These are phyloP conservation scores for Talpa occidentalis DNA, from an alignment of 2,113 vertebrate species.

Conservation along the genomic window DNA sequence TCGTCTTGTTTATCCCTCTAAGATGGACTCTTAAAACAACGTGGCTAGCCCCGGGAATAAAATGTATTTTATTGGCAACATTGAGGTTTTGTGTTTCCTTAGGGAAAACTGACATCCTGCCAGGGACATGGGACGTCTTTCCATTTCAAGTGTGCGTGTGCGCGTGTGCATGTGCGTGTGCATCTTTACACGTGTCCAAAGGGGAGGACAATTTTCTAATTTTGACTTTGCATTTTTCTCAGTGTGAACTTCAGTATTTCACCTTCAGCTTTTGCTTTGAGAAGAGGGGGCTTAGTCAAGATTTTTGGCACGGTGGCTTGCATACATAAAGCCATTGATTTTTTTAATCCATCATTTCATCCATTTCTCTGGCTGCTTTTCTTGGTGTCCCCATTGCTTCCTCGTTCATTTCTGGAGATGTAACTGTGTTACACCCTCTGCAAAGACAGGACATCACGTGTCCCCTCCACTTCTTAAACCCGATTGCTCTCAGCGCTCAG, in stretches of 20 bases:
- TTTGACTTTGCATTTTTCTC: neutral
- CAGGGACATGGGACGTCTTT: neutral
- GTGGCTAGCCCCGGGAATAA: neutral
- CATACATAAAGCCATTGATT: no score
- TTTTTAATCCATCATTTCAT: neutral
- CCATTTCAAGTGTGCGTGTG: neutral
- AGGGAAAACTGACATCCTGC: neutral
- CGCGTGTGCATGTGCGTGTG: no score
- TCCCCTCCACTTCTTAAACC: neutral
- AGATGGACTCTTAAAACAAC: neutral
- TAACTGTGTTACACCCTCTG: no score
- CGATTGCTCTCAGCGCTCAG: neutral
- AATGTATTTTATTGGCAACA: neutral
- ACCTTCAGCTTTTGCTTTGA: no score
- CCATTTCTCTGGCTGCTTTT: neutral
- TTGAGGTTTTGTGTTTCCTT: neutral
- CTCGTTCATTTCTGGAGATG: neutral
- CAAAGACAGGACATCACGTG: neutral
- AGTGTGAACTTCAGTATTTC: neutral
- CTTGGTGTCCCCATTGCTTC: neutral
- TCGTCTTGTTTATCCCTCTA: no score
- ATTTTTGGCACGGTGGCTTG: no score
- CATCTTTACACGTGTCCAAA: neutral
- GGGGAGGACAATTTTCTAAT: no score
- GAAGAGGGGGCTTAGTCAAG: no score